Conservation (phyloP, 2,113 vertebrate genomes). For the Riparia riparia region DNA sequence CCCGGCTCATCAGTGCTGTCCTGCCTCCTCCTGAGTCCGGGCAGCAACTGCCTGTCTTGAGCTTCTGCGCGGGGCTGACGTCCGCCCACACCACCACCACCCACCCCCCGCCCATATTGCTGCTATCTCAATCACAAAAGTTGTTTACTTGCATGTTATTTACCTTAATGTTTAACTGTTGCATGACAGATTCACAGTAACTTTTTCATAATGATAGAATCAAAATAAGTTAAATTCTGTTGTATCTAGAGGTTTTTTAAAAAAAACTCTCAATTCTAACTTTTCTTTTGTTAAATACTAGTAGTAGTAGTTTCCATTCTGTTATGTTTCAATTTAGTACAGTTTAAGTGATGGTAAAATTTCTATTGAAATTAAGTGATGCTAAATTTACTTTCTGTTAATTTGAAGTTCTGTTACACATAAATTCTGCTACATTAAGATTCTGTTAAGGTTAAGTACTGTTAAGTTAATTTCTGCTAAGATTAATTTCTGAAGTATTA, state of each 20-base stretch:
- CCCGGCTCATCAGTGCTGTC: not conserved
- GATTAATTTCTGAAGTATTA: not conserved
- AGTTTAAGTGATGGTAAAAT: not conserved
- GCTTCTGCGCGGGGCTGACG: not conserved
- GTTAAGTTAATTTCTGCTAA: not conserved
- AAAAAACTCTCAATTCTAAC: not conserved
- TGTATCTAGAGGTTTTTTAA: not conserved
- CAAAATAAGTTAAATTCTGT: not conserved
- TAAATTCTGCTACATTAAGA: not conserved
- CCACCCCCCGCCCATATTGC: not conserved
- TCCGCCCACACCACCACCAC: no score
- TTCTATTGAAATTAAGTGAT: not conserved
- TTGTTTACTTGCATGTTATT: not conserved
- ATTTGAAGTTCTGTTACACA: not conserved
- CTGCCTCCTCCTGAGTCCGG: not conserved
- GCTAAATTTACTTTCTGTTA: not conserved
- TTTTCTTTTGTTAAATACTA: not conserved
- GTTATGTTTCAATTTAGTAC: not conserved
- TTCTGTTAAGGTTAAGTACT: not conserved
- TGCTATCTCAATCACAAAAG: not conserved
- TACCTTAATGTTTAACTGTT: not conserved
- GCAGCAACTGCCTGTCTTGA: not conserved
- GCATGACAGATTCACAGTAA: not conserved
- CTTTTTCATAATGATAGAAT: not conserved
- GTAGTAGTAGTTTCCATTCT: not conserved